phyloP scores from a whole-genome alignment of 2,113 vertebrate species.

The Macroglossus sobrinus region DNA sequence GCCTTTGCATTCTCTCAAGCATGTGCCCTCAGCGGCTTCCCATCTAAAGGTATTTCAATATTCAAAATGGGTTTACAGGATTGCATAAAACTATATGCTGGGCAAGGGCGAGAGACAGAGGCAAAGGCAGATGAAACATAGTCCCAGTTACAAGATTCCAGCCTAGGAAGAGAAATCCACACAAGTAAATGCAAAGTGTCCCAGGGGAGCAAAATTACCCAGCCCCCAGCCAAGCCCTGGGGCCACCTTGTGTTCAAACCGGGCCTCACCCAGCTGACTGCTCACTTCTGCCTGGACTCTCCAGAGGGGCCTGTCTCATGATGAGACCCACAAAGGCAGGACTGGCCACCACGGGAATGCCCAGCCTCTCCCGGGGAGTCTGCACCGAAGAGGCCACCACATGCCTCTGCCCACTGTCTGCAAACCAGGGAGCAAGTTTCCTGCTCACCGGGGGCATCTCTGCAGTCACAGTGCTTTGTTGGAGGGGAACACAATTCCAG shows the following conservation, averaged over 20 bases:
- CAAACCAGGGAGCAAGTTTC: background rate
- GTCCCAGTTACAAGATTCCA: background rate
- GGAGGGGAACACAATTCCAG: slow-evolving; percentile 42
- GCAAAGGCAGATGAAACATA: background rate
- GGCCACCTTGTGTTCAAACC: background rate
- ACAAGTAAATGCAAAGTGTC: background rate
- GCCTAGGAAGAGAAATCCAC: background rate
- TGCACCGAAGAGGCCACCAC: background rate
- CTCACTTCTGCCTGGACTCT: background rate
- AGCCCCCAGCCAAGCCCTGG: background rate
- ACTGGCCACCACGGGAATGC: background rate
- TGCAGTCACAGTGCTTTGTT: slow-evolving; percentile 28
- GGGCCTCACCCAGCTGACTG: background rate
- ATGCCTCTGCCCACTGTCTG: background rate
- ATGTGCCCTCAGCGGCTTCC: background rate
- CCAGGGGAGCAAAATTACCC: background rate
- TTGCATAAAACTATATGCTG: background rate
- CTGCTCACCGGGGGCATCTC: background rate
- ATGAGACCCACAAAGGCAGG: background rate
- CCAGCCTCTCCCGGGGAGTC: background rate
- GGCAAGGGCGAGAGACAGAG: background rate
- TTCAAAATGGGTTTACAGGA: background rate
- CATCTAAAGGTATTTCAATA: slow-evolving; percentile 15
- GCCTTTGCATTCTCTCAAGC: background rate
- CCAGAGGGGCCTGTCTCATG: background rate